Conservation (phyloP, 2,888 invertebrate genomes). For the Apamea crenata region DNA sequence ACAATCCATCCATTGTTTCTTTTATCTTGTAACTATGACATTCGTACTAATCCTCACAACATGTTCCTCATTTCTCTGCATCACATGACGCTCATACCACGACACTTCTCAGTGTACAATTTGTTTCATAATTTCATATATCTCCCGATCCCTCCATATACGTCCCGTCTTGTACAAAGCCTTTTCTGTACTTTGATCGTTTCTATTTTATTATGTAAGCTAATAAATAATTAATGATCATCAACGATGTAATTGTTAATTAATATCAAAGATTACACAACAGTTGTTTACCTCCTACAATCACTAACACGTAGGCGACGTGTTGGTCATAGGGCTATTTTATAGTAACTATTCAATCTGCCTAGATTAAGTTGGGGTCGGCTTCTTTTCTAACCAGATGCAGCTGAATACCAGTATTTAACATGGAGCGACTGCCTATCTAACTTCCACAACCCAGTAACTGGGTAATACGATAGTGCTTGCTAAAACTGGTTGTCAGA, state of each 20-base stretch:
- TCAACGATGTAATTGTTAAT: constrained; percentile 29
- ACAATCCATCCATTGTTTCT: not conserved
- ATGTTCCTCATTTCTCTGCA: not conserved
- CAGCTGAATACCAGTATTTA: not conserved
- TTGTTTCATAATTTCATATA: not conserved
- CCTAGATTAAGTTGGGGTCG: not conserved
- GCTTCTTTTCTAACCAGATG: not conserved
- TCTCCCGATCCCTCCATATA: not conserved
- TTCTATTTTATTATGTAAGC: constrained; percentile 8
- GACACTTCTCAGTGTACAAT: not conserved
- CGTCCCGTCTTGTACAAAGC: not conserved
- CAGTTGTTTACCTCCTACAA: constrained; percentile 5
- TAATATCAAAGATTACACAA: constrained; percentile 24
- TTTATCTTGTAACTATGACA: not conserved
- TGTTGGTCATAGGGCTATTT: not conserved
- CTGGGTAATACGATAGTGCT: not conserved
- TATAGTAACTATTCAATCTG: not conserved
- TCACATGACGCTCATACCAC: not conserved
- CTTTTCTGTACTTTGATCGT: not conserved
- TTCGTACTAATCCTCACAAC: not conserved
- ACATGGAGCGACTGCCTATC: not conserved
- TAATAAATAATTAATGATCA: constrained; percentile 4
- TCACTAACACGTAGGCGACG: not conserved
- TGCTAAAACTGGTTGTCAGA: not conserved
- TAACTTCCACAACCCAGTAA: not conserved